Conservation (phyloP, 2,888 invertebrate species). For the Trissolcus japonicus region DNA sequence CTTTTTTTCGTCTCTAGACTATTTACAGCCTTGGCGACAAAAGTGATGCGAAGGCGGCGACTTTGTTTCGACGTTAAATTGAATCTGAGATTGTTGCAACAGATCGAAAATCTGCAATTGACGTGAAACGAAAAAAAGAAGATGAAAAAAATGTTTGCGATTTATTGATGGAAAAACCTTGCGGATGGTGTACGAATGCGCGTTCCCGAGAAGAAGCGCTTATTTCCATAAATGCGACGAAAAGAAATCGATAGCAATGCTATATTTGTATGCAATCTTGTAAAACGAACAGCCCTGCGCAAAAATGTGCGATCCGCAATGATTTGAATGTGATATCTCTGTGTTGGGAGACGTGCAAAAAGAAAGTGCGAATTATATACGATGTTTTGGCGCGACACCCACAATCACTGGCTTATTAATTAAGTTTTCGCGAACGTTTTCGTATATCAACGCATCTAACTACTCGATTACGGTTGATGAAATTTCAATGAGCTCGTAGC, state of each 20-base stretch:
- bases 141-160: not conserved
- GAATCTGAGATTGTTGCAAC: slow-evolving; percentile 49
- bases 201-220: slow-evolving; percentile 13
- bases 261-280: slow-evolving; percentile 51
- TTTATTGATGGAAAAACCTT: slow-evolving; percentile 41
- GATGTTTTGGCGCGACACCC: too few relatives aligned
- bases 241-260: slow-evolving; percentile 48
- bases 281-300: slow-evolving; percentile 15
- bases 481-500: slow-evolving; percentile 6
- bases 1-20: not conserved
- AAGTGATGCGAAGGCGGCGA: slow-evolving; percentile 45
- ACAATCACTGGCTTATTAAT: not conserved
- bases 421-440: slow-evolving; percentile 4
- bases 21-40: slow-evolving; percentile 14
- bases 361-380: too few relatives aligned
- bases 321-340: too few relatives aligned
- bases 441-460: not conserved
- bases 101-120: slow-evolving; percentile 48
- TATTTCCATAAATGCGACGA: slow-evolving; percentile 49
- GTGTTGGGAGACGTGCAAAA: too few relatives aligned
- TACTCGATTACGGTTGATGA: slow-evolving; percentile 24
- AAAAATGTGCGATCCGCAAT: too few relatives aligned
- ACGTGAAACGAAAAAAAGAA: not conserved
- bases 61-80: slow-evolving; percentile 58
- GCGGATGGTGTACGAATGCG: slow-evolving; percentile 21